Evolutionary conservation across 2,113 vertebrate species (phyloP), one percentile per base, ranked within the genome.

Genomic region (Tricholaema leucomelas): DNA sequence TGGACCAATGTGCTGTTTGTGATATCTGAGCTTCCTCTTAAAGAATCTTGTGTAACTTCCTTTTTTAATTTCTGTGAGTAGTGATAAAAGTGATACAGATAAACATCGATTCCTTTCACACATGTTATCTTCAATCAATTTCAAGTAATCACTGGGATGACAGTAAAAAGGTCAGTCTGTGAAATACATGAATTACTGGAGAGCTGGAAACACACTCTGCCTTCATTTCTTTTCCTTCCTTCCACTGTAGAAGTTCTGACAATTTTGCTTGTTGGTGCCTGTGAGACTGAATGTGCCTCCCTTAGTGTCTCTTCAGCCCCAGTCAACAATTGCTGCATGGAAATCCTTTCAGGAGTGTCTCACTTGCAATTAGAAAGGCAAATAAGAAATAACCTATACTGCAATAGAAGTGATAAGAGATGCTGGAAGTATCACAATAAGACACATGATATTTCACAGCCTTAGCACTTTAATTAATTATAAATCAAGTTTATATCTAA

Each of bases 331-430:
- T 13, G 6, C 66, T 67, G 88, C 70, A 70, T n/a, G 56, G 67
- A 92, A 91, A 97, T 76, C 85, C 63, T 80, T 88, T 56, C 66
- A 64, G 48, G 58, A 67, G 9, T 52, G 38, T 54, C 85, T 67
- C 72, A 73, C 35, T 93, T 73, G 58, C 60, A 83, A 88, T 87
- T 82, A 91, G 16, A 91, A 87, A 87, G 30, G 81, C 77, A 94
- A 88, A 88, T 65, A n/a, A 90, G 79, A 40, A 89, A 87, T 50
- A 44, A 92, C 52, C 59, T 23, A 60, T 10, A 27, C 60, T 65
- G 38, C 55, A 52, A 55, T 3, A 20, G 16, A 48, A 72, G 40
- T 6, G 40, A 42, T 74, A 87, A 63, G 28, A 74, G 66, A 42
- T 83, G 50, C 48, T 79, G 24, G 35, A 84, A 77, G 30, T 31